Conservation (phyloP, 2,113 vertebrate genomes). For the Boleophthalmus pectinirostris region DNA sequence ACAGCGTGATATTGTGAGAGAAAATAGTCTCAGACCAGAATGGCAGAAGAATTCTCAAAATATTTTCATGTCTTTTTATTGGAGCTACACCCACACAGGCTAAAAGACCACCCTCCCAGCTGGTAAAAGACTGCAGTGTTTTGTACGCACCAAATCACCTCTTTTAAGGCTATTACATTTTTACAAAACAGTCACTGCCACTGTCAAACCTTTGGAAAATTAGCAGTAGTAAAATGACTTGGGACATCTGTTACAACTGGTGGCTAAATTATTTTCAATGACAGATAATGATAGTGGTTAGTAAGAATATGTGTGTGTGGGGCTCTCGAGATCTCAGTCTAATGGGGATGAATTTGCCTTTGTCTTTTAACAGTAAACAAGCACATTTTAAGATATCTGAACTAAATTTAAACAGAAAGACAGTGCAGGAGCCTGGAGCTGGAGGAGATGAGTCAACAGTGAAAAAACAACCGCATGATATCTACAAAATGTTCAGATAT, state of each 20-base stretch:
- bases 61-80: slow-evolving; percentile 50
- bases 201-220: slow-evolving; percentile 5
- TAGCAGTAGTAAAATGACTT: neutral
- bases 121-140: slow-evolving; percentile 44
- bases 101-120: slow-evolving; percentile 63
- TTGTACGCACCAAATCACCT: slow-evolving; percentile 28
- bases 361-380: neutral
- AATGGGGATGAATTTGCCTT: neutral
- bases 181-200: neutral
- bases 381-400: neutral
- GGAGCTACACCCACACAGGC: slow-evolving; percentile 66
- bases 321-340: neutral
- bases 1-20: slow-evolving; percentile 13
- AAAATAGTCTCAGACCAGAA: slow-evolving; percentile 26
- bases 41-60: slow-evolving; percentile 48
- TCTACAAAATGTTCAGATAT: neutral
- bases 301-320: neutral
- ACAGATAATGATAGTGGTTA: neutral
- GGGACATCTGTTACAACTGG: slow-evolving; percentile 1
- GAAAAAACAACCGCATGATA: neutral
- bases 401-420: slow-evolving; percentile 2
- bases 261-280: neutral
- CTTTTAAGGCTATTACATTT: slow-evolving; percentile 15
- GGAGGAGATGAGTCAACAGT: neutral
- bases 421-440: neutral